Conservation (phyloP, 2,888 invertebrate genomes). For the Candidula unifasciata region DNA sequence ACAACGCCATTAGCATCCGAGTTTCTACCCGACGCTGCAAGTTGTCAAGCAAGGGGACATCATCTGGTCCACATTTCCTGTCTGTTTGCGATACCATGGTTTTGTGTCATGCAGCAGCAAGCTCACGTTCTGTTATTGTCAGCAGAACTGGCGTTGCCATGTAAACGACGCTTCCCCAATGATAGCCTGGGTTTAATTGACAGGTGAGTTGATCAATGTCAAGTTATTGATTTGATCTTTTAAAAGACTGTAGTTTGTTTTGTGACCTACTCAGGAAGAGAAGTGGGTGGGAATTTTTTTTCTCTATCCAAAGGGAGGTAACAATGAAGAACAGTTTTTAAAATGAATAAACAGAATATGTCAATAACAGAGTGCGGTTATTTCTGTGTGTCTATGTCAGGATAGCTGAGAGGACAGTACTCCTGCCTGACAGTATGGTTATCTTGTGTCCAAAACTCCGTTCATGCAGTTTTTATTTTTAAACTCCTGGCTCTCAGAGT, state of each 20-base stretch:
- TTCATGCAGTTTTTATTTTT: no score
- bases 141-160: background rate
- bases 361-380: no score
- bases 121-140: background rate
- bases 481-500: no score
- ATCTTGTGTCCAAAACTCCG: no score
- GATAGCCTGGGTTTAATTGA: conserved; percentile 12
- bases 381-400: no score
- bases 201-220: conserved; percentile 31
- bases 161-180: background rate
- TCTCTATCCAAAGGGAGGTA: background rate
- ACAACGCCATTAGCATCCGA: background rate
- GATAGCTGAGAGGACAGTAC: no score
- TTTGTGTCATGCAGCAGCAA: no score
- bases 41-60: background rate
- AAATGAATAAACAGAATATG: background rate
- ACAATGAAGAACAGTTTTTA: background rate
- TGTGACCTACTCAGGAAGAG: background rate
- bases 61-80: background rate
- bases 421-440: no score
- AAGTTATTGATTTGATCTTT: conserved; percentile 14
- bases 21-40: no score
- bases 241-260: background rate
- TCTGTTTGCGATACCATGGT: background rate
- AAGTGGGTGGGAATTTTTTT: background rate